Percentiles rank a stretch among this genome's conserved stretches.
phyloP scores from a whole-genome alignment of 2,888 invertebrate genomes.

The Oxycera nigricornis region DNA sequence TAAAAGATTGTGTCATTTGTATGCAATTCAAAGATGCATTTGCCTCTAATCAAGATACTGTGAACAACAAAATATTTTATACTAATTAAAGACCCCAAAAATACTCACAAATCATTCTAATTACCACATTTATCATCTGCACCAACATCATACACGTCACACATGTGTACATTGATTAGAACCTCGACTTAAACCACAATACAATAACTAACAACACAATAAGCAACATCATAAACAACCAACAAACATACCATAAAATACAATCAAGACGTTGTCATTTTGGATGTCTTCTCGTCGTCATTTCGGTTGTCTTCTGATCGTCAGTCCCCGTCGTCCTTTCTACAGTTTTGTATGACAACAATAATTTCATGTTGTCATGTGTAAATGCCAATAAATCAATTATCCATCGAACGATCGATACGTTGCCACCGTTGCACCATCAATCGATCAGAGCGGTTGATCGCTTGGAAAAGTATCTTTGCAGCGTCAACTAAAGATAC shows the following conservation, averaged over 20 bases:
- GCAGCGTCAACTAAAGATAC: neutral
- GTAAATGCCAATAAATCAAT: slow-evolving; percentile 37
- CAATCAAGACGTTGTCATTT: slow-evolving; percentile 35
- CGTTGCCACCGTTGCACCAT: slow-evolving; percentile 20
- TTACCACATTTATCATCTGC: too few species aligned
- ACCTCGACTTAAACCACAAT: neutral
- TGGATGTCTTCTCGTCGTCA: slow-evolving; percentile 16
- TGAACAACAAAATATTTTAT: too few species aligned
- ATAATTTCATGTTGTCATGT: slow-evolving; percentile 34
- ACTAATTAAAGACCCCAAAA: too few species aligned
- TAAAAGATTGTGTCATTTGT: too few species aligned
- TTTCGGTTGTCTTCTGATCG: too few species aligned
- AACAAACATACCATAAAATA: slow-evolving; percentile 33
- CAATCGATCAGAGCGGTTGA: slow-evolving; percentile 7
- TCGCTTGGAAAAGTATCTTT: too few species aligned
- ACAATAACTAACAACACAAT: neutral
- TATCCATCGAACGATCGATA: slow-evolving; percentile 27
- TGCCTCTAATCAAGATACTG: too few species aligned
- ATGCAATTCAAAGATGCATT: too few species aligned
- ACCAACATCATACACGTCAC: too few species aligned
- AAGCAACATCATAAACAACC: slow-evolving; percentile 37
- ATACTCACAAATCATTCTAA: too few species aligned
- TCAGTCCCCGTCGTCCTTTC: neutral
- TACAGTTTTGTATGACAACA: slow-evolving; percentile 34
- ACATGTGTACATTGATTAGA: too few species aligned